These are phyloP conservation scores for Capromys pilorides DNA, from an alignment of 2,797 vertebrate genomes.

Conservation along the genomic window DNA sequence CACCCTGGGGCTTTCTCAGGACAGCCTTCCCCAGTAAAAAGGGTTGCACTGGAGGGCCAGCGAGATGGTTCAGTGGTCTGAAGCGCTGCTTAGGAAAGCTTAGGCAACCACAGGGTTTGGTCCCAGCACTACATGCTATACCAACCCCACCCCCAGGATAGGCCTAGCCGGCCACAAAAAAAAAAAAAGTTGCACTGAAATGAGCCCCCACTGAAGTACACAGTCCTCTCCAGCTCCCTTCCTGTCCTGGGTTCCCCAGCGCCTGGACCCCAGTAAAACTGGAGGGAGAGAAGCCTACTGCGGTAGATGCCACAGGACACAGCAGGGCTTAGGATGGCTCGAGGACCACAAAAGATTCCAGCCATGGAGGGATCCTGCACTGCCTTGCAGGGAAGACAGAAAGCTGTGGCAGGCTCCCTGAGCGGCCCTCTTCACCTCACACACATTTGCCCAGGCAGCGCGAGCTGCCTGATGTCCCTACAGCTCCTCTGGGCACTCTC, in stretches of 20 bases:
- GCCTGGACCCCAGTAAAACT: neutral
- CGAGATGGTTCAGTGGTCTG: too few relatives aligned
- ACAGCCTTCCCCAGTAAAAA: neutral
- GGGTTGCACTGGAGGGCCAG: neutral
- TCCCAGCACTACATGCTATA: too few relatives aligned
- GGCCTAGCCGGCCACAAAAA: too few relatives aligned
- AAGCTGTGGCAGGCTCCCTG: fast-evolving
- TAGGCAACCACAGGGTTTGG: too few relatives aligned
- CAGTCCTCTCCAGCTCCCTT: neutral
- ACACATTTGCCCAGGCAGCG: fast-evolving
- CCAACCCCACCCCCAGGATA: too few relatives aligned
- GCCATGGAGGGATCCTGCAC: neutral
- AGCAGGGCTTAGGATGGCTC: neutral
- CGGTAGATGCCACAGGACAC: neutral
- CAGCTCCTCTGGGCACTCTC: neutral
- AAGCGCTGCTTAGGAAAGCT: too few relatives aligned
- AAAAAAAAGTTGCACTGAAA: neutral
- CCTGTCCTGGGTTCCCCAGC: neutral
- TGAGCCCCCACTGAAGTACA: neutral
- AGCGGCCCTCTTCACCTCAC: neutral
- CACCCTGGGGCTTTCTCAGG: neutral
- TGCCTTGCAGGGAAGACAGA: neutral
- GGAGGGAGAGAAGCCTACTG: neutral
- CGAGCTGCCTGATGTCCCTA: neutral
- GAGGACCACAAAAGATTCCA: neutral